Evolutionary conservation across 2,888 invertebrate genomes (phyloP).

Genomic region (Noctuana brunneofusca): DNA sequence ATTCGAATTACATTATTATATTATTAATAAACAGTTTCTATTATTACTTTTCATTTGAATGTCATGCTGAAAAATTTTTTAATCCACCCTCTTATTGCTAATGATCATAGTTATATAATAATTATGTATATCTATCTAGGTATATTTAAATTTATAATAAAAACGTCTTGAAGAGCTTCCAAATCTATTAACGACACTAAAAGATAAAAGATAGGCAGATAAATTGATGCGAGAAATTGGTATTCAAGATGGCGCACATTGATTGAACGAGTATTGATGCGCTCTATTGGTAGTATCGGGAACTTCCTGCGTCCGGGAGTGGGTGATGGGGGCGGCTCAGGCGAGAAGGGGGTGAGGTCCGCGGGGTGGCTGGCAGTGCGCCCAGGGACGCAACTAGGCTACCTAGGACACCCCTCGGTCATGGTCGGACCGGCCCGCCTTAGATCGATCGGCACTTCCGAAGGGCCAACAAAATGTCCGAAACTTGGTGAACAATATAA

Average conservation of each 20-base stretch:
- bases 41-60: no score
- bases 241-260: constrained; percentile 21
- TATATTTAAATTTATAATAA: no score
- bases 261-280: constrained; percentile 47
- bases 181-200: neutral
- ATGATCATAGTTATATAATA: no score
- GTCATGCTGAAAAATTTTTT: no score
- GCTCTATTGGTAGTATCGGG: constrained; percentile 61
- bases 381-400: constrained; percentile 73
- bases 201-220: neutral
- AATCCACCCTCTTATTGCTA: no score
- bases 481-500: neutral
- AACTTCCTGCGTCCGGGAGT: constrained; percentile 58
- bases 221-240: constrained; percentile 9
- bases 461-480: constrained; percentile 29
- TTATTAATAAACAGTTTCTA: no score
- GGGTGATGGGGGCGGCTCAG: constrained; percentile 40
- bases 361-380: constrained; percentile 57
- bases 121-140: no score
- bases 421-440: constrained; percentile 55
- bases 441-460: constrained; percentile 24
- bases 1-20: no score
- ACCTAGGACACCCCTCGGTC: constrained; percentile 66
- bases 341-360: constrained; percentile 48
- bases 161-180: neutral